These are phyloP conservation scores for Altica lythri DNA, from an alignment of 2,888 invertebrate species.

Conservation along the genomic window DNA sequence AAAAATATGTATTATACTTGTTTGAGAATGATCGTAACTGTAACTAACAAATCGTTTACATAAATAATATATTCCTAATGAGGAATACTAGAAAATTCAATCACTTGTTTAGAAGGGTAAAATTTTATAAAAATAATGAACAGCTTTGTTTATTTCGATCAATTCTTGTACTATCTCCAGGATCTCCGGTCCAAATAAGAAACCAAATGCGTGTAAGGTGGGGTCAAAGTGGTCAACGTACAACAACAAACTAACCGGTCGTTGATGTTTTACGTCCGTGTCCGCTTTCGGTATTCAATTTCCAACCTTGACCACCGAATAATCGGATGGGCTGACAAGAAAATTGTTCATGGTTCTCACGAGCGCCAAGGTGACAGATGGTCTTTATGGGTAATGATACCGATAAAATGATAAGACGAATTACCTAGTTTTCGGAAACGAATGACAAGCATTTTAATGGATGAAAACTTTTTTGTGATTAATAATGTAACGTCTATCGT, in stretches of 20 bases:
- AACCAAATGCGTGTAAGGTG: background rate
- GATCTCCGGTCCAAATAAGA: conserved; percentile 2
- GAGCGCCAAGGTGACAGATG: background rate
- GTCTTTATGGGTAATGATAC: conserved; percentile 1
- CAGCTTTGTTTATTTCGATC: background rate
- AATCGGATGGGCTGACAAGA: background rate
- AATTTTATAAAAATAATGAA: too few relatives aligned
- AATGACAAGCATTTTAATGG: background rate
- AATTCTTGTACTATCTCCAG: conserved; percentile 2
- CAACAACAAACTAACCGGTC: conserved; percentile 1
- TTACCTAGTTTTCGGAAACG: background rate
- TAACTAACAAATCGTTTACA: too few relatives aligned
- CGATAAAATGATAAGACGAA: conserved; percentile 8
- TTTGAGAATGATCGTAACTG: too few relatives aligned
- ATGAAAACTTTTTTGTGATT: background rate
- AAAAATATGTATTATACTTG: too few relatives aligned
- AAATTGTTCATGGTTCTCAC: conserved; percentile 6
- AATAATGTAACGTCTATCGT: too few relatives aligned
- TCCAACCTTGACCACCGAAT: conserved; percentile 20
- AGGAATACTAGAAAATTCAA: too few relatives aligned
- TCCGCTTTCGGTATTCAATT: conserved; percentile 14
- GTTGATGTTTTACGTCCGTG: conserved; percentile 7
- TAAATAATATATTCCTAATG: too few relatives aligned
- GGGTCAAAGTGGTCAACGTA: conserved; percentile 4
- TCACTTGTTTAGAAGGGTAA: too few relatives aligned